phyloP scores from a whole-genome alignment of 2,797 vertebrate genomes.

The Platalea minor region DNA sequence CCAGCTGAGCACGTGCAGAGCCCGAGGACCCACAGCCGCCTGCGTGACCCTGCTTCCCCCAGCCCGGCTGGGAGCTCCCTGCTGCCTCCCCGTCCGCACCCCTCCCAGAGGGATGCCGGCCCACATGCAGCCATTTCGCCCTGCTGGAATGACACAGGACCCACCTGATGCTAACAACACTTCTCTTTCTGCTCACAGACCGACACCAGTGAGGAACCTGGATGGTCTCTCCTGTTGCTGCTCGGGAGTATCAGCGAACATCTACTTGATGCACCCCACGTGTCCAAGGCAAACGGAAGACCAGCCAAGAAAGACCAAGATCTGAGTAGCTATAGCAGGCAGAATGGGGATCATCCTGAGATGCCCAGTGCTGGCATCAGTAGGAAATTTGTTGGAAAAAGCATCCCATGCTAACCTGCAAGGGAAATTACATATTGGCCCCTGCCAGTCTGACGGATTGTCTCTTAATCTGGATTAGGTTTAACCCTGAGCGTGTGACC shows the following conservation, averaged over 20 bases:
- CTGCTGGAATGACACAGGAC: background rate
- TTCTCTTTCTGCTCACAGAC: background rate
- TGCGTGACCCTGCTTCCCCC: background rate
- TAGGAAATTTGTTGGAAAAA: background rate
- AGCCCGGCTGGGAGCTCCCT: background rate
- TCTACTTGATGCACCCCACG: rapidly evolving
- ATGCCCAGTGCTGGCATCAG: background rate
- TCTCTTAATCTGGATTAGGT: background rate
- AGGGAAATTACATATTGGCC: background rate
- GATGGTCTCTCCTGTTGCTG: background rate
- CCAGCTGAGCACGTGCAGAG: background rate
- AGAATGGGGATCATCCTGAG: background rate
- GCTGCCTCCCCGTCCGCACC: background rate
- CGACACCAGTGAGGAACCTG: background rate
- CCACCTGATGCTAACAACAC: background rate
- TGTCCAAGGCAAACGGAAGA: rapidly evolving
- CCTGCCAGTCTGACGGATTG: background rate
- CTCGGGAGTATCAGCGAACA: background rate
- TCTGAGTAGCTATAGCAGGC: background rate
- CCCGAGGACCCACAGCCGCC: rapidly evolving
- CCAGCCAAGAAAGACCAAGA: background rate
- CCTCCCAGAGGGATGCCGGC: background rate
- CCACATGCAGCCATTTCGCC: background rate
- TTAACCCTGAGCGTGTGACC: rapidly evolving
- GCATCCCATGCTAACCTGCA: background rate